phyloP scores from a whole-genome alignment of 37 sponge, comb jelly and placozoan species.

The Ephydatia muelleri region DNA sequence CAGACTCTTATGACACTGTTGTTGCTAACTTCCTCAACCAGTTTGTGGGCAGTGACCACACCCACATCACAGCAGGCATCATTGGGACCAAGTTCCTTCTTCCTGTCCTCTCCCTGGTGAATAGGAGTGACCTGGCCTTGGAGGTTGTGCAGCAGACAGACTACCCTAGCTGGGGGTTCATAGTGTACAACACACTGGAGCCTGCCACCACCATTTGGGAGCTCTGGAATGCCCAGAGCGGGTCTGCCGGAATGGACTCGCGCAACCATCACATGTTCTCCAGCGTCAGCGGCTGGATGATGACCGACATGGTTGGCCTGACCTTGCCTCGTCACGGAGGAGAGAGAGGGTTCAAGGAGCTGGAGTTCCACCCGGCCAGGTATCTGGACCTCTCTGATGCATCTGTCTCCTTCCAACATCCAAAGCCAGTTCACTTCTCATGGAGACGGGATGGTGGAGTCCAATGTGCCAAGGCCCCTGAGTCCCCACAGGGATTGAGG shows the following conservation, averaged over 20 bases:
- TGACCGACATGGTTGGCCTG: conserved; percentile 53
- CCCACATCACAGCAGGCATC: conserved; percentile 60
- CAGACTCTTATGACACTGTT: neutral
- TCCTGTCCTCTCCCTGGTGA: conserved; percentile 31
- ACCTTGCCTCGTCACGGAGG: neutral
- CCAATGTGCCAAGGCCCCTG: conserved; percentile 52
- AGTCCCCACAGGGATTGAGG: conserved; percentile 10
- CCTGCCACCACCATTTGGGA: conserved; percentile 77
- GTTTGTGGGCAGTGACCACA: conserved; percentile 17
- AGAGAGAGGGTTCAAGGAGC: conserved; percentile 21
- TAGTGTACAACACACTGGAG: conserved; percentile 61
- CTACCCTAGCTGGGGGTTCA: conserved; percentile 77
- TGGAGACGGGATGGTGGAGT: conserved; percentile 51
- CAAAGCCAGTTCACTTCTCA: conserved; percentile 30
- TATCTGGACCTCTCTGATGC: conserved; percentile 36
- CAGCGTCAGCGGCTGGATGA: conserved; percentile 66
- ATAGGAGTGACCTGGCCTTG: conserved; percentile 45
- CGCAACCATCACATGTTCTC: conserved; percentile 88
- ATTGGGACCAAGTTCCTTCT: conserved; percentile 51
- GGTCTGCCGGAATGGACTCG: conserved; percentile 64
- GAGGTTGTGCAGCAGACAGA: conserved; percentile 52
- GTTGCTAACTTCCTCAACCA: conserved; percentile 33
- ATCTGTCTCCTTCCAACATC: conserved; percentile 27
- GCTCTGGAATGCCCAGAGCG: conserved; percentile 61
- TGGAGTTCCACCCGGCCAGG: conserved; percentile 54